Evolutionary conservation across 1,140 invertebrate genomes (phyloP).

Genomic region (Cyclargus thomasi): DNA sequence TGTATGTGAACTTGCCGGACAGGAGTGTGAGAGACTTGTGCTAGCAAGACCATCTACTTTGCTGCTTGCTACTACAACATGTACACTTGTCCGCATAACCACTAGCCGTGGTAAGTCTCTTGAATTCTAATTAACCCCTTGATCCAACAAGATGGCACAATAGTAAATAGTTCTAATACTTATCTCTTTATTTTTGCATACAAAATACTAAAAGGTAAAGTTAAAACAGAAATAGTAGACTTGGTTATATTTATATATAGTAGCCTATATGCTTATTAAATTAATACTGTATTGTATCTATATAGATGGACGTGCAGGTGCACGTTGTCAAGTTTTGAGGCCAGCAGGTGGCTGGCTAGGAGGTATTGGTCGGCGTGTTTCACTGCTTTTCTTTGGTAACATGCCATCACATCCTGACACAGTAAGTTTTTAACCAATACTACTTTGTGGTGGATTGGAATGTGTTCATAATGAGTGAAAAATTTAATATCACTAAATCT

Average conservation of each 20-base stretch:
- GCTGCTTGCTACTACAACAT: constrained; percentile 92
- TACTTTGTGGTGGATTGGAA: not conserved
- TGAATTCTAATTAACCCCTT: too few species aligned
- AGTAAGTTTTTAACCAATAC: constrained; percentile 71
- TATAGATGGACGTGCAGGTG: constrained; percentile 78
- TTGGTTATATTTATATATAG: too few species aligned
- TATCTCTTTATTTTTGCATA: too few species aligned
- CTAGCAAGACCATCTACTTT: constrained; percentile 80
- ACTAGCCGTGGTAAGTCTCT: constrained; percentile 22
- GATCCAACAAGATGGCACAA: too few species aligned
- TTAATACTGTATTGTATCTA: not conserved
- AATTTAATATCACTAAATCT: too few species aligned
- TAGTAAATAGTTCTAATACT: too few species aligned
- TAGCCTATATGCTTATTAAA: too few species aligned
- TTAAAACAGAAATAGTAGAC: too few species aligned
- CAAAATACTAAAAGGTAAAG: too few species aligned
- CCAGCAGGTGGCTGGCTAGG: constrained; percentile 90
- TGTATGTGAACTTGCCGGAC: constrained; percentile 87
- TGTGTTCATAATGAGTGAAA: too few species aligned
- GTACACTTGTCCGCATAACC: constrained; percentile 87
- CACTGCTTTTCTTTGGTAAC: constrained; percentile 91
- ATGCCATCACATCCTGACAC: constrained; percentile 86
- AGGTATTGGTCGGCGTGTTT: constrained; percentile 88
- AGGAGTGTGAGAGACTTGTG: constrained; percentile 87
- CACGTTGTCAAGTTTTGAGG: constrained; percentile 83